phyloP scores from a whole-genome alignment of 2,888 invertebrate genomes.

The Nephrotoma guestfalica region DNA sequence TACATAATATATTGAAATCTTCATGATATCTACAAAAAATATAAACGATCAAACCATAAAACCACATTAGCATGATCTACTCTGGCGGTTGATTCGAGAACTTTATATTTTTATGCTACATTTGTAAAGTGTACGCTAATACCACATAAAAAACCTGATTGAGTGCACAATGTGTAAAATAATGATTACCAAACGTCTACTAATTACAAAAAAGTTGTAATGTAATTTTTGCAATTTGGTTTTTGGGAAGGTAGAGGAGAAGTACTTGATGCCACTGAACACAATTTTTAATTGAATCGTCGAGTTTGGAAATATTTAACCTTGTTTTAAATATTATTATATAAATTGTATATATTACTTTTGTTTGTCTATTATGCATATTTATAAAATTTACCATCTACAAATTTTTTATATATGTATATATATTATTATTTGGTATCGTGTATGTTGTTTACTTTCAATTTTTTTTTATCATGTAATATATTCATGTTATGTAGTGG shows the following conservation, averaged over 20 bases:
- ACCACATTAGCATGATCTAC: neutral
- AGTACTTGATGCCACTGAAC: neutral
- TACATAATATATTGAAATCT: neutral
- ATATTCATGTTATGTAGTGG: neutral
- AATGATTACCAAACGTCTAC: neutral
- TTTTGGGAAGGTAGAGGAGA: neutral
- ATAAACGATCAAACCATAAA: neutral
- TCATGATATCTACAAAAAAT: neutral
- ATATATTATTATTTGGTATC: neutral
- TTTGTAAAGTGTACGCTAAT: neutral
- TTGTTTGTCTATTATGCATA: neutral
- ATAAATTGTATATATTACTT: neutral
- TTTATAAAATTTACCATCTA: neutral
- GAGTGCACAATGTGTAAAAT: neutral
- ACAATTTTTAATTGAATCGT: neutral
- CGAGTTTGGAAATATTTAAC: neutral
- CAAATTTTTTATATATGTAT: neutral
- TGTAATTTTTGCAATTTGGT: neutral
- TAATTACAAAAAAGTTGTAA: neutral
- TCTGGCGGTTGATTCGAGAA: neutral
- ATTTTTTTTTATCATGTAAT: neutral
- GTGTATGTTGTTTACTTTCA: neutral
- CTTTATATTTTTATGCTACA: neutral
- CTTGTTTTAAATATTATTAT: neutral
- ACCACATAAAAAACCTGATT: neutral